Conservation (phyloP, 2,113 vertebrate species). For the Pygoscelis adeliae region DNA sequence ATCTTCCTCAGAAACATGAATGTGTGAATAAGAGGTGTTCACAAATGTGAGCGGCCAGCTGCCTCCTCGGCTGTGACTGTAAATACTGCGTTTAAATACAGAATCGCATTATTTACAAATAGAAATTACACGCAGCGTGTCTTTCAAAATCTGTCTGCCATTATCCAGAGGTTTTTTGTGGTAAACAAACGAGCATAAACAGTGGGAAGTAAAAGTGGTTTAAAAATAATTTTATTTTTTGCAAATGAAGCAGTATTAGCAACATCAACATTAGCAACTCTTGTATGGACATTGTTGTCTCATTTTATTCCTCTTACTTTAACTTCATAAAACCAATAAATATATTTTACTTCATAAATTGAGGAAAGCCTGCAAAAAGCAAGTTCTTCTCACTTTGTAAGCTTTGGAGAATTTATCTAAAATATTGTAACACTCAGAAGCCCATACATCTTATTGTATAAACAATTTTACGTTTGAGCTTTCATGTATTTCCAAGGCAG, state of each 20-base stretch:
- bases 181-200: not conserved
- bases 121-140: not conserved
- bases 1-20: not conserved
- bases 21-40: not conserved
- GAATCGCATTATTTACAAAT: not conserved
- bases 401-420: not conserved
- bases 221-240: not conserved
- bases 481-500: not conserved
- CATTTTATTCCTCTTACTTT: not conserved
- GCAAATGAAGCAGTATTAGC: not conserved
- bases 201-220: not conserved
- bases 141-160: not conserved
- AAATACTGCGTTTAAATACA: not conserved
- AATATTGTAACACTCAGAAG: not conserved
- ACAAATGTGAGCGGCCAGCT: not conserved
- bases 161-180: not conserved
- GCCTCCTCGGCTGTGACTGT: not conserved
- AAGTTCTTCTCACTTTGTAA: not conserved
- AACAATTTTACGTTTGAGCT: not conserved
- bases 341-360: not conserved
- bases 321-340: not conserved
- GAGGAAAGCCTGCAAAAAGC: not conserved
- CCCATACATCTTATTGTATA: not conserved
- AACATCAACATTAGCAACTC: not conserved
- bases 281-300: not conserved